A percentile compares a stretch with the other conserved stretches of the same genome.
Evolutionary conservation across 1,140 invertebrate genomes (phyloP).

Genomic region (Trichogramma pretiosum): DNA sequence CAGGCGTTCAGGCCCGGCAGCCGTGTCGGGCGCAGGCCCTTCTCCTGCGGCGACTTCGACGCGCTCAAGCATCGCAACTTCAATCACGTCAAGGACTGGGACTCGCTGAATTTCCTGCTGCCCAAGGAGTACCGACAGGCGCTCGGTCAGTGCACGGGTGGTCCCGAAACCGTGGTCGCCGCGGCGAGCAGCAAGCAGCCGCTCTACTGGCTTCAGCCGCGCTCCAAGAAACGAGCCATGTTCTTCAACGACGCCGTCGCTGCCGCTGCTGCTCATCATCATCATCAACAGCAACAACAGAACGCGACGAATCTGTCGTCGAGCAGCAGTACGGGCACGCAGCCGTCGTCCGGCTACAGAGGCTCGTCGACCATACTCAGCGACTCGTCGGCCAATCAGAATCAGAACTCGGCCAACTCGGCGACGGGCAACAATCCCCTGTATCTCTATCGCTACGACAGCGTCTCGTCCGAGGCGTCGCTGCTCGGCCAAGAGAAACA

Average conservation of each 20-base stretch:
- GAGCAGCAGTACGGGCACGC: constrained; percentile 68
- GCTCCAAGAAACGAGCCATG: constrained; percentile 47
- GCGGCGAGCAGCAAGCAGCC: no score
- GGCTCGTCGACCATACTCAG: constrained; percentile 75
- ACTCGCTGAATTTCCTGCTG: constrained; percentile 76
- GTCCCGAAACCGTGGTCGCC: constrained; percentile 42
- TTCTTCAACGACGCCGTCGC: constrained; percentile 42
- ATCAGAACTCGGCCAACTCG: constrained; percentile 29
- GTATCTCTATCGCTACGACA: constrained; percentile 76
- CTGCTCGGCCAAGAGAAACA: constrained; percentile 46
- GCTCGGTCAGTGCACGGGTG: constrained; percentile 54
- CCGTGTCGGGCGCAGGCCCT: constrained; percentile 57
- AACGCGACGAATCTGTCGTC: constrained; percentile 10
- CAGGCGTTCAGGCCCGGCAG: constrained; percentile 40
- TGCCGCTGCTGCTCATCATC: constrained; percentile 57
- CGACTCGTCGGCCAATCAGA: constrained; percentile 63
- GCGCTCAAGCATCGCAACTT: constrained; percentile 69
- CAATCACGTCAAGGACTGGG: constrained; percentile 81
- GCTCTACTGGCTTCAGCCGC: constrained; percentile 56
- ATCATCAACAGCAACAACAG: no score
- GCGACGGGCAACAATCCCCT: constrained; percentile 58
- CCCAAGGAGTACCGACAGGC: constrained; percentile 68
- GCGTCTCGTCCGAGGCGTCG: constrained; percentile 60
- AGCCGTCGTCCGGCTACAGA: constrained; percentile 73
- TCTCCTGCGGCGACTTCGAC: constrained; percentile 77